Evolutionary conservation across 2,888 invertebrate genomes (phyloP).

Genomic region (Frankliniella fusca): DNA sequence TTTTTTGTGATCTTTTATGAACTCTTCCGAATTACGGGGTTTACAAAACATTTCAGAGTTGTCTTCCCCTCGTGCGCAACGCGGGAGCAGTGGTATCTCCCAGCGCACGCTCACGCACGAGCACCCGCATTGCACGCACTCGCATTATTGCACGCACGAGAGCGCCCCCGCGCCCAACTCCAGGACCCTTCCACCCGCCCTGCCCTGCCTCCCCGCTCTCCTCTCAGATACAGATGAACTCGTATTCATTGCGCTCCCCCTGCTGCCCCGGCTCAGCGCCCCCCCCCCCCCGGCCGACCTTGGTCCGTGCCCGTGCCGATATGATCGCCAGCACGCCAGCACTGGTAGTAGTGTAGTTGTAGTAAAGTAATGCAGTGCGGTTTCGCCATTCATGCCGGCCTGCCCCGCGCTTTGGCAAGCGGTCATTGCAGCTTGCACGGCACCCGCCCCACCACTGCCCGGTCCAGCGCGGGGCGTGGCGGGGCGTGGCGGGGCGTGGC

Average conservation of each 20-base stretch:
- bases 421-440: constrained; percentile 15
- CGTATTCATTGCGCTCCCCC: too few species aligned
- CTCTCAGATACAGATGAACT: too few species aligned
- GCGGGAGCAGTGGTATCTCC: too few species aligned
- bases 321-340: not conserved
- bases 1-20: too few species aligned
- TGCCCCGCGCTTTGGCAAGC: constrained; percentile 12
- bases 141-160: too few species aligned
- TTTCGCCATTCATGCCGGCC: constrained; percentile 1
- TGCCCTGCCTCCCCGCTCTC: not conserved
- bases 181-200: not conserved
- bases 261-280: not conserved
- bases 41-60: too few species aligned
- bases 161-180: not conserved
- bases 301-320: not conserved
- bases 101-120: too few species aligned
- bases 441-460: not conserved
- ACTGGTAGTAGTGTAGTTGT: not conserved
- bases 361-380: constrained; percentile 16
- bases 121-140: too few species aligned
- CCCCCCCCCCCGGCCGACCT: not conserved
- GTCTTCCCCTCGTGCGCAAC: too few species aligned
- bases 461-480: not conserved
- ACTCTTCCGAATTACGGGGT: too few species aligned
- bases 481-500: not conserved